Evolutionary conservation across 2,113 vertebrate species (phyloP).

Genomic region (Paralichthys olivaceus): DNA sequence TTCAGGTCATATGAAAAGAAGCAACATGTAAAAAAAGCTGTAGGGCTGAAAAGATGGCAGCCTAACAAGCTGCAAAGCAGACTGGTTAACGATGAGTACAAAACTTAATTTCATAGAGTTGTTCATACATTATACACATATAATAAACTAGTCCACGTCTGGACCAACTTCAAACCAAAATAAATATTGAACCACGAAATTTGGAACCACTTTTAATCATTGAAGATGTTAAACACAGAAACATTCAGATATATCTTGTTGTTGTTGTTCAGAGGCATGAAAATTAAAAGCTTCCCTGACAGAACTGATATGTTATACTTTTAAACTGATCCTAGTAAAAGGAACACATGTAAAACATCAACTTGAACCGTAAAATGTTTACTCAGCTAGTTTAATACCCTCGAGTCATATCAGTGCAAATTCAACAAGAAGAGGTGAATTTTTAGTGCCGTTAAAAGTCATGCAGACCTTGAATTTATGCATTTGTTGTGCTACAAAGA

Average conservation of each 20-base stretch:
- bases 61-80: too few relatives aligned
- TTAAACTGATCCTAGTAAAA: constrained; percentile 29
- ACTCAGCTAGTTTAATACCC: constrained; percentile 31
- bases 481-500: constrained; percentile 8
- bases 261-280: constrained; percentile 56
- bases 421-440: constrained; percentile 25
- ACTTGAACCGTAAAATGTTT: constrained; percentile 26
- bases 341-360: constrained; percentile 47
- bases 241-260: constrained; percentile 49
- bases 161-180: neutral
- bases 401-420: constrained; percentile 57
- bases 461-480: constrained; percentile 15
- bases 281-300: constrained; percentile 48
- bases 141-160: too few relatives aligned
- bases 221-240: constrained; percentile 49
- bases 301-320: constrained; percentile 6
- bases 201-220: constrained; percentile 47
- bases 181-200: constrained; percentile 37
- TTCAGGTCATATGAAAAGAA: neutral
- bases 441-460: constrained; percentile 23
- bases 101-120: too few relatives aligned
- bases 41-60: too few relatives aligned
- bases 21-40: neutral
- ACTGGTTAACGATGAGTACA: too few relatives aligned
- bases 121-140: too few relatives aligned